Evolutionary conservation across 2,797 vertebrate genomes (phyloP).

Genomic region (Rhinatrema bivittatum): DNA sequence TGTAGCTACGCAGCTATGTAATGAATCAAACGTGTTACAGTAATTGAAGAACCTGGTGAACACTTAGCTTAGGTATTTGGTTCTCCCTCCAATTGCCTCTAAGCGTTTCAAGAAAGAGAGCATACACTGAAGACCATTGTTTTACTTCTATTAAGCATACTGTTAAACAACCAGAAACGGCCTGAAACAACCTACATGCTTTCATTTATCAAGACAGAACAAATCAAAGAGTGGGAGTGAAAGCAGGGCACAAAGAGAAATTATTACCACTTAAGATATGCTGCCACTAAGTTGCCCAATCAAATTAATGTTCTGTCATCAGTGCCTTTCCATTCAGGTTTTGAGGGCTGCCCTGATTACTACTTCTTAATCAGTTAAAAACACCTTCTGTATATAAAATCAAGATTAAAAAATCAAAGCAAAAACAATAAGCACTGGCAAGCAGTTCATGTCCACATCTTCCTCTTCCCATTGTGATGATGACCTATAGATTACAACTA

Average conservation of each 20-base stretch:
- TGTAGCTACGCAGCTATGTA: slow-evolving; percentile 1
- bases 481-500: too few relatives aligned
- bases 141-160: slow-evolving; percentile 4
- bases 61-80: slow-evolving; percentile 13
- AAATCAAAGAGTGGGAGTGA: slow-evolving; percentile 6
- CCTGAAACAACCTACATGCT: slow-evolving; percentile 14
- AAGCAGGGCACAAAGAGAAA: neutral
- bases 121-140: slow-evolving; percentile 18
- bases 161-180: slow-evolving; percentile 20
- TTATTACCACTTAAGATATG: neutral
- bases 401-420: too few relatives aligned
- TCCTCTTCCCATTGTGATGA: too few relatives aligned
- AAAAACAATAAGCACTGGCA: too few relatives aligned
- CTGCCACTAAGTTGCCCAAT: neutral
- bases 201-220: slow-evolving; percentile 20
- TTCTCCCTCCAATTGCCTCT: slow-evolving; percentile 18
- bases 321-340: slow-evolving; percentile 12
- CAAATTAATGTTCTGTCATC: slow-evolving; percentile 8
- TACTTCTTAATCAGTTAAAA: neutral
- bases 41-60: slow-evolving; percentile 19
- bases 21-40: slow-evolving; percentile 13
- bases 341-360: neutral
- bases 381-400: too few relatives aligned
- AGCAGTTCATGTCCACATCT: too few relatives aligned
- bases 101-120: slow-evolving; percentile 14